phyloP scores from a whole-genome alignment of 1,140 invertebrate species.

The Platorchestia sp. region DNA sequence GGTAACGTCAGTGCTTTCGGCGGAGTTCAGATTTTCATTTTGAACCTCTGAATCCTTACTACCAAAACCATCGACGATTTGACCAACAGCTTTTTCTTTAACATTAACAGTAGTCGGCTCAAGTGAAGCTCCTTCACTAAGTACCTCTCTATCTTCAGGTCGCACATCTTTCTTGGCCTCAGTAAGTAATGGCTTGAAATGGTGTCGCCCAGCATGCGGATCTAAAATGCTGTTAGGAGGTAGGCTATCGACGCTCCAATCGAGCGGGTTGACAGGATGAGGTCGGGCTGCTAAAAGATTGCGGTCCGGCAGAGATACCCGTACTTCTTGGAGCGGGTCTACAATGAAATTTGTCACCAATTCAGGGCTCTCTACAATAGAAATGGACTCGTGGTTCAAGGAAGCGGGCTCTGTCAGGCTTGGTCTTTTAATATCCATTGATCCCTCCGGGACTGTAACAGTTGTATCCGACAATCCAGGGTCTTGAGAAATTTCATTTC shows the following conservation, averaged over 20 bases:
- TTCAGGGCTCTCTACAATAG: not conserved
- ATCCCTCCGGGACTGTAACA: not conserved
- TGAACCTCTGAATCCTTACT: not conserved
- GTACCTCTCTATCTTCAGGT: not conserved
- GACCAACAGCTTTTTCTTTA: not conserved
- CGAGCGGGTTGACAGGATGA: not conserved
- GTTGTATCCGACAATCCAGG: not conserved
- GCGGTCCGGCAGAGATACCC: not conserved
- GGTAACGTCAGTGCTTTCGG: not conserved
- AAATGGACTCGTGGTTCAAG: not conserved
- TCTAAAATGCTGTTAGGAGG: constrained; percentile 42
- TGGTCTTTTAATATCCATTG: not conserved
- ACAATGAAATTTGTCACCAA: not conserved
- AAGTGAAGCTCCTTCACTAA: not conserved
- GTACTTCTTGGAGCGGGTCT: not conserved
- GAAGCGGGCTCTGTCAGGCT: not conserved
- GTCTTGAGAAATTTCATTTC: not conserved
- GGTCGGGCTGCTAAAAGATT: not conserved
- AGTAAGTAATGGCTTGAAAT: not conserved
- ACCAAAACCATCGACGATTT: not conserved
- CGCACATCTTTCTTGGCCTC: not conserved
- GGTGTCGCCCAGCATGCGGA: not conserved
- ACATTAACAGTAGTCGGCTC: not conserved
- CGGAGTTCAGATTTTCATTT: not conserved
- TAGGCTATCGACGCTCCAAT: constrained; percentile 46